Percentiles rank a stretch among this genome's conserved stretches.
phyloP scores from a whole-genome alignment of 2,888 invertebrate genomes.

The Dynastes tityus region DNA sequence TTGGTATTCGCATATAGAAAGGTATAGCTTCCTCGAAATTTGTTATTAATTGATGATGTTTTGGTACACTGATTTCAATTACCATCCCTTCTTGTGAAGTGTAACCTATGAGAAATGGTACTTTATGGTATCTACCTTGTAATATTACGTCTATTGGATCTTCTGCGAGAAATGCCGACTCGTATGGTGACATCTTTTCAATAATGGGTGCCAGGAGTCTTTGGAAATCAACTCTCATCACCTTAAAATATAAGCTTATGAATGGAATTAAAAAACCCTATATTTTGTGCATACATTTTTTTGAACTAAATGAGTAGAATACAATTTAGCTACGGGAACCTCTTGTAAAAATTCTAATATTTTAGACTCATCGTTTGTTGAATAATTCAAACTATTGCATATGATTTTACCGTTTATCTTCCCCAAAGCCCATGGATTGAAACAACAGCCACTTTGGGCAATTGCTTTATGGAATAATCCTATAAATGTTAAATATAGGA shows the following conservation, averaged over 20 bases:
- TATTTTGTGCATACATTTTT: slow-evolving; percentile 19
- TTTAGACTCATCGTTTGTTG: slow-evolving; percentile 34
- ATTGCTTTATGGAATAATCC: slow-evolving; percentile 56
- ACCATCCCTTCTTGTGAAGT: slow-evolving; percentile 61
- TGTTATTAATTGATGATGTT: slow-evolving; percentile 43
- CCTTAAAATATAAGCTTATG: slow-evolving; percentile 14
- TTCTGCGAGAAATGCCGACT: slow-evolving; percentile 58
- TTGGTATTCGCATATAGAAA: slow-evolving; percentile 58
- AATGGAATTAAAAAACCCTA: background rate
- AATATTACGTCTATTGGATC: slow-evolving; percentile 59
- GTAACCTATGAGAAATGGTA: slow-evolving; percentile 62
- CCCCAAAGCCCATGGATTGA: slow-evolving; percentile 49
- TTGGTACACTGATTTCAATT: slow-evolving; percentile 54
- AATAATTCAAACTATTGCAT: slow-evolving; percentile 31
- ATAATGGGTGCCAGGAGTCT: slow-evolving; percentile 49
- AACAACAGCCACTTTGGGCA: slow-evolving; percentile 50
- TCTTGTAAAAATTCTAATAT: slow-evolving; percentile 47
- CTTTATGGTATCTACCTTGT: slow-evolving; percentile 59
- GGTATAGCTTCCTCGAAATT: slow-evolving; percentile 59
- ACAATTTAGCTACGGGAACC: slow-evolving; percentile 46
- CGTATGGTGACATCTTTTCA: slow-evolving; percentile 56
- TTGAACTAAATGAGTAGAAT: slow-evolving; percentile 24
- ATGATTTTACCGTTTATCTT: slow-evolving; percentile 19
- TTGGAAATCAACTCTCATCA: slow-evolving; percentile 38
- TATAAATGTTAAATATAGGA: background rate